Evolutionary conservation across 2,113 vertebrate genomes (phyloP).

Genomic region (Corythornis vintsioides): DNA sequence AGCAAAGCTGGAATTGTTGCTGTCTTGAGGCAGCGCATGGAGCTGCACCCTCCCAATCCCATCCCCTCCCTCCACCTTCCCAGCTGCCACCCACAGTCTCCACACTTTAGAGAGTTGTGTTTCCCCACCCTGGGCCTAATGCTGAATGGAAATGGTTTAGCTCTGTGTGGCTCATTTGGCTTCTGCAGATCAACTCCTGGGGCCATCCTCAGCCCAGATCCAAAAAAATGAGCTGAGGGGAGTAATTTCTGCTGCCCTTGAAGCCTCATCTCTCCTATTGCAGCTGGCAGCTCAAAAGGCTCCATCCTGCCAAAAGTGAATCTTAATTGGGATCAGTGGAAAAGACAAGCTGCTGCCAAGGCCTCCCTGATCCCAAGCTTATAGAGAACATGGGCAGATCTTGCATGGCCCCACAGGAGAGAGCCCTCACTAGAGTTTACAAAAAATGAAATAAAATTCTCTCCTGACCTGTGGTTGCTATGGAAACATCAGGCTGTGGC

Average conservation of each 20-base stretch:
- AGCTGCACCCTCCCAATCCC: not conserved
- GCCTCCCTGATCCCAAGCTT: not conserved
- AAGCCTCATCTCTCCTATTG: constrained; percentile 55
- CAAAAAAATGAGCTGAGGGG: constrained; percentile 1
- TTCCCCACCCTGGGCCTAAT: constrained; percentile 8
- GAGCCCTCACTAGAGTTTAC: not conserved
- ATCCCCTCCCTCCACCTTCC: not conserved
- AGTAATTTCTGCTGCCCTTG: constrained; percentile 47
- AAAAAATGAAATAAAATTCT: not conserved
- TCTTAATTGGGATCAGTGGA: constrained; percentile 61
- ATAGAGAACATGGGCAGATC: not conserved
- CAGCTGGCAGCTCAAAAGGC: constrained; percentile 43
- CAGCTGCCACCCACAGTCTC: constrained; percentile 24
- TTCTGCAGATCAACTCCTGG: constrained; percentile 5
- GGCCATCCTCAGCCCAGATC: constrained; percentile 24
- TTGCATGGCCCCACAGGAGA: not conserved
- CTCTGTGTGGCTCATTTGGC: constrained; percentile 37
- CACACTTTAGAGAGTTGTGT: rapidly evolving
- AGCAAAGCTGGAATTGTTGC: not conserved
- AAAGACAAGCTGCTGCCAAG: constrained; percentile 62
- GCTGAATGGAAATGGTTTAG: constrained; percentile 37
- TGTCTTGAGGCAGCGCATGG: rapidly evolving
- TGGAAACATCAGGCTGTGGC: not conserved
- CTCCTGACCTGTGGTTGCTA: not conserved
- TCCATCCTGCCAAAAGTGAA: constrained; percentile 47